phyloP scores from a whole-genome alignment of 2,113 vertebrate species.

The Cyprinodon tularosa region DNA sequence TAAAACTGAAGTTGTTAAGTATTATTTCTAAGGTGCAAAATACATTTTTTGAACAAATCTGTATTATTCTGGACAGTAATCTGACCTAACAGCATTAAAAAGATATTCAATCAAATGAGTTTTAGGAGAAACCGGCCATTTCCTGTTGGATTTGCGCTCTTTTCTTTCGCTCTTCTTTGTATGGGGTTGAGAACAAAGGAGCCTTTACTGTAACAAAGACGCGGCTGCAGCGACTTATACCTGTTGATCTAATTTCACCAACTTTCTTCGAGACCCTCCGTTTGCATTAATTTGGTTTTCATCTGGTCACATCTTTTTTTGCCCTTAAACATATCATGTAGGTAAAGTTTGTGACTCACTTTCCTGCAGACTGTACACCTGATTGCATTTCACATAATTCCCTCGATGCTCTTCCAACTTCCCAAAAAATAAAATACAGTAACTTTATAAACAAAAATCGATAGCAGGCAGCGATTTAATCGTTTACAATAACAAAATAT shows the following conservation, averaged over 20 bases:
- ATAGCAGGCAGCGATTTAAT: constrained; percentile 14
- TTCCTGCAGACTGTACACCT: constrained; percentile 72
- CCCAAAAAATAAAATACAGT: constrained; percentile 5
- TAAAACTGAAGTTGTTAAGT: background rate
- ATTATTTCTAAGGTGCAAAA: constrained; percentile 5
- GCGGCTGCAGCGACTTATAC: constrained; percentile 71
- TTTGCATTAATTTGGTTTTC: background rate
- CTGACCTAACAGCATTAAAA: background rate
- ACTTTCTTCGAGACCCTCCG: constrained; percentile 40
- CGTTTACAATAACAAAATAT: constrained; percentile 10
- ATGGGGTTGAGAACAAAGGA: constrained; percentile 79
- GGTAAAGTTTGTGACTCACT: constrained; percentile 48
- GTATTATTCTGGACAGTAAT: background rate
- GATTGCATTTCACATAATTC: constrained; percentile 71
- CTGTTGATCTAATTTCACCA: constrained; percentile 79
- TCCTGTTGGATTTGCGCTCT: constrained; percentile 43
- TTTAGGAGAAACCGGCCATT: constrained; percentile 24
- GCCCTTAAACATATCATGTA: background rate
- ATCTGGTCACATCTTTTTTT: background rate
- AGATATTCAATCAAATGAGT: background rate
- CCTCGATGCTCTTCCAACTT: constrained; percentile 59
- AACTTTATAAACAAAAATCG: background rate
- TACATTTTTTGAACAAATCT: constrained; percentile 2
- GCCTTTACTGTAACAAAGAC: constrained; percentile 81
- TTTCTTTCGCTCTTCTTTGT: constrained; percentile 65